Base-by-base conservation (phyloP, 2,113 vertebrate genomes). In the Trinectes maculatus region DNA sequence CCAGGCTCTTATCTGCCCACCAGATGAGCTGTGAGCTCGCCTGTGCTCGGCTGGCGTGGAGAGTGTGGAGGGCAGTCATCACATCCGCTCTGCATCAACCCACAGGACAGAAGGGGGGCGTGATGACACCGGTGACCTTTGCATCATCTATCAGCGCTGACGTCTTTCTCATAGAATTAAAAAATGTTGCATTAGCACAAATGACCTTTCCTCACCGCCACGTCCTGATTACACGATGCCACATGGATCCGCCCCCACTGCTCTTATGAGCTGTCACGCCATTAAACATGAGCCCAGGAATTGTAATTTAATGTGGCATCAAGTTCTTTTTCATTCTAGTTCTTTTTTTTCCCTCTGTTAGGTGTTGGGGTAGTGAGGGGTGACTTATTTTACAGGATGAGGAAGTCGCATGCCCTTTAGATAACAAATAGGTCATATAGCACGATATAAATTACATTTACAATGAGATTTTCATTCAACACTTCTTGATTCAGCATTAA, bases 131-230 rank as follows among this genome's bases (percentile, higher is more conserved):
- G 46, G 18, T 44, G 79, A 85, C 87, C 85, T 89, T 87, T 87
- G 76, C 71, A 80, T 83, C 80, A 73, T 83, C 80, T 65, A 73
- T 81, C 80, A 66, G 28, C 10, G 12, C 34, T 66, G 66, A 80
- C 66, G 25, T 84, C 77, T 83, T 60, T 77, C 74, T 62, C 72
- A 6, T 31, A 21, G 69, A 72, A 77, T 85, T n/a, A 67, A 86
- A 83, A 84, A 85, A 82, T 71, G 74, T 84, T 82, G 58, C 84
- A 87, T 77, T 81, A 83, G 73, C 77, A 56, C 78, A 73, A 87
- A 89, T 86, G 83, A 87, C 85, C 87, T 87, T 86, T 84, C 68
- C 64, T 83, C 81, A 77, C 87, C 71, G 57, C 47, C 55, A 25
- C 33, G 24, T 84, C 79, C 68, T 84, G 86, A 87, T 88, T 89